phyloP scores from a whole-genome alignment of 35 echinoderm and acorn worm species.

The Apostichopus californicus region DNA sequence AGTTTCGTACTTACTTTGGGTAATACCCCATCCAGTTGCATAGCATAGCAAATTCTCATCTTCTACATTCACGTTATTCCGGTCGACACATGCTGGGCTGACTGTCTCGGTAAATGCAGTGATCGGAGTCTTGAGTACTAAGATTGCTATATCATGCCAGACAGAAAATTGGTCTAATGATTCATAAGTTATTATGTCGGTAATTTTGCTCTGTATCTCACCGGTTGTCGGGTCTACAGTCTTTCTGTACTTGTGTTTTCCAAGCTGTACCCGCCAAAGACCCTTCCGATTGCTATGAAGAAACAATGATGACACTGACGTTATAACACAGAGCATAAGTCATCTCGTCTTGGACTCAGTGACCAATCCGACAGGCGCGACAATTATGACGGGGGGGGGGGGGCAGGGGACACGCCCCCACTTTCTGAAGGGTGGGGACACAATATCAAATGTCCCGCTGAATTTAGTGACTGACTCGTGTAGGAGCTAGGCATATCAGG shows the following conservation, averaged over 20 bases:
- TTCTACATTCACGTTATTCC: background rate
- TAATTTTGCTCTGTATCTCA: conserved; percentile 15
- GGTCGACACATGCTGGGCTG: conserved; percentile 71
- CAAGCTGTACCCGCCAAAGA: conserved; percentile 77
- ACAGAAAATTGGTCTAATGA: conserved; percentile 31
- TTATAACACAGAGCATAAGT: too few species aligned
- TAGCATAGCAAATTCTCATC: conserved; percentile 54
- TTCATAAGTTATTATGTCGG: conserved; percentile 54
- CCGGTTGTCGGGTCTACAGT: background rate
- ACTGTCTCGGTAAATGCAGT: conserved; percentile 42
- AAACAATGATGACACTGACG: too few species aligned
- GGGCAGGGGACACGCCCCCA: too few species aligned
- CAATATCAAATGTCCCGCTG: too few species aligned
- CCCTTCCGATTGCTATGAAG: background rate
- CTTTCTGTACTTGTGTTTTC: conserved; percentile 56
- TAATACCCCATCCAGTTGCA: conserved; percentile 81
- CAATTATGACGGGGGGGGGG: too few species aligned
- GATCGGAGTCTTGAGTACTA: conserved; percentile 62
- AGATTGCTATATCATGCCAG: conserved; percentile 67
- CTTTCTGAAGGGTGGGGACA: too few species aligned
- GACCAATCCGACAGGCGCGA: too few species aligned
- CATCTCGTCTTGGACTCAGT: too few species aligned
- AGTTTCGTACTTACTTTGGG: conserved; percentile 67
- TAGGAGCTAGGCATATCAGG: too few species aligned
- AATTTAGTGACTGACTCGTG: too few species aligned